Base-by-base conservation (phyloP, 2,888 invertebrate species). In the Trisateles emortualis region DNA sequence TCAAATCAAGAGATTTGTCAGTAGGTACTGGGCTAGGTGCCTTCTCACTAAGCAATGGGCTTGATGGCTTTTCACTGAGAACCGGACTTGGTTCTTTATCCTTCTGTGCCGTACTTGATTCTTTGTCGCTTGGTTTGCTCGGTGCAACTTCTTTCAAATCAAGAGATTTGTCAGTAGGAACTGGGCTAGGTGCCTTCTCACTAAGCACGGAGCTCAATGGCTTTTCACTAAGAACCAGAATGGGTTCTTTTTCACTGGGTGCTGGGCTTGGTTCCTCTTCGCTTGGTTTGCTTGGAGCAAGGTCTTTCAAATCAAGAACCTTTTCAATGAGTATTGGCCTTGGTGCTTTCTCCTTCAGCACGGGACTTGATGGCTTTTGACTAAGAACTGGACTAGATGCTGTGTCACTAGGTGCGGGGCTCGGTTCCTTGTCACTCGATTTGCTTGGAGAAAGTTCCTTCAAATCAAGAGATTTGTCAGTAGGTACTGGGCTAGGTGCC, bases 1-100 rank as follows among this genome's bases (percentile, higher is more conserved):
- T 26, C 1, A 6, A 3, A 9, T 26, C 26, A 26, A 9, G 38
- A 8, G 39, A 2, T 26, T 24, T 48, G 0, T 63, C 55, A 0
- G 41, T 51, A 4, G 9, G 46, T 3, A 52, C 44, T 16, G 42
- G 56, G 19, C 57, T 59, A 0, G 55, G 49, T 26, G 38, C 51
- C 32, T 68, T 65, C 0, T 67, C 62, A 0, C 55, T 58, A 4
- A 30, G 39, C 4, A 13, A 4, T 13, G 24, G 24, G n/a, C 45
- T 63, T 1, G 47, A 47, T 13, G 4, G 22, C 8, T 49, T 62
- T 0, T 48, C 46, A 0, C 47, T 53, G 1, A 24, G 29, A 2
- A 38, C 29, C n/a, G 40, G 42, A 24, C 40, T 59, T 3, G 6
- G 32, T n/a, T n/a, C 39, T 19, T 44, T 52, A 0, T 39, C 46